phyloP scores from a whole-genome alignment of 2,888 invertebrate species.

The Acanthopleura granulata region DNA sequence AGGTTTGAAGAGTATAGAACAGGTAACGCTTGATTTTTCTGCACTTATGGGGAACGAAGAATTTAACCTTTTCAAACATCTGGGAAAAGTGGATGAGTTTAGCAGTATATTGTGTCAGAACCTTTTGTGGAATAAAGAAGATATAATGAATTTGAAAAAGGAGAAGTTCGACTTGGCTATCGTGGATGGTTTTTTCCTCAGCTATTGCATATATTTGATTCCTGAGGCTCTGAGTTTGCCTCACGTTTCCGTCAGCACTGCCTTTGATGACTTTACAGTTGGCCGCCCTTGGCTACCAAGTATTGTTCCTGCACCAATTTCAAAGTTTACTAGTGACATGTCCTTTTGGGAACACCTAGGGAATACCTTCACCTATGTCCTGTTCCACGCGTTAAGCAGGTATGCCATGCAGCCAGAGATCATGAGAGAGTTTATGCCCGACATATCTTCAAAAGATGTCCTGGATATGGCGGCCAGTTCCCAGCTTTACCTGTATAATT shows the following conservation, averaged over 20 bases:
- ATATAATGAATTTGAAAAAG: not conserved
- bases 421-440: conserved; percentile 33
- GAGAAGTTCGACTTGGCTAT: conserved; percentile 28
- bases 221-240: conserved; percentile 26
- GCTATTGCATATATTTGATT: conserved; percentile 21
- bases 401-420: conserved; percentile 21
- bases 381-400: not conserved
- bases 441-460: conserved; percentile 33
- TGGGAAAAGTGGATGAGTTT: not conserved
- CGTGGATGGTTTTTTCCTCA: conserved; percentile 19
- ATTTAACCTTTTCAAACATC: conserved; percentile 5
- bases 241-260: conserved; percentile 21
- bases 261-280: not conserved
- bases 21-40: too few relatives aligned
- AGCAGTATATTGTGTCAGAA: not conserved
- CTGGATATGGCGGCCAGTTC: conserved; percentile 25
- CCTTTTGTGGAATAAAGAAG: not conserved
- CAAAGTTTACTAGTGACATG: not conserved
- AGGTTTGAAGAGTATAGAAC: not conserved
- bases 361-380: not conserved
- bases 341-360: not conserved
- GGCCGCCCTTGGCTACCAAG: not conserved
- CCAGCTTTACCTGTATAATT: conserved; percentile 33
- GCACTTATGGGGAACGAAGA: not conserved
- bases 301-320: not conserved